phyloP scores from a whole-genome alignment of 2,888 invertebrate genomes.

The Tuta absoluta region DNA sequence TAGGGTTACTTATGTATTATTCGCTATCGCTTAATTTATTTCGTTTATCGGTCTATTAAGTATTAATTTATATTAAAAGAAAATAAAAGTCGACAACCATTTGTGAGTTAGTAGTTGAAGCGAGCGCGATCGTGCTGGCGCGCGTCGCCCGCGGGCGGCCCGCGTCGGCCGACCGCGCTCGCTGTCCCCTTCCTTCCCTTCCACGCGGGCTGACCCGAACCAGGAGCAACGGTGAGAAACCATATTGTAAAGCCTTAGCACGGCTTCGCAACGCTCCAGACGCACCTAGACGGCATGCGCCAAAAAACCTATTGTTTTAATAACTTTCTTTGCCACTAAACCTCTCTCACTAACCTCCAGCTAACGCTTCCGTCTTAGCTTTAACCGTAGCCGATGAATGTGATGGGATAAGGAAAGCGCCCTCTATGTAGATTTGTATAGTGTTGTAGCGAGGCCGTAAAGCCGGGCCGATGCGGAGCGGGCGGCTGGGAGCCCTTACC shows the following conservation, averaged over 20 bases:
- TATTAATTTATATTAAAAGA: constrained; percentile 70
- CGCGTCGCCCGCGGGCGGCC: constrained; percentile 50
- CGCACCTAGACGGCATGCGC: constrained; percentile 75
- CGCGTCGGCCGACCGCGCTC: constrained; percentile 61
- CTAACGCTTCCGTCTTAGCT: constrained; percentile 76
- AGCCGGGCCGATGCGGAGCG: constrained; percentile 63
- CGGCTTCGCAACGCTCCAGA: constrained; percentile 75
- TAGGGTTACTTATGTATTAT: constrained; percentile 81
- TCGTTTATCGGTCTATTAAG: constrained; percentile 76
- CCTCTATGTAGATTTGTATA: constrained; percentile 79
- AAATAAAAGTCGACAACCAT: constrained; percentile 78
- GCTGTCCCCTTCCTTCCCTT: constrained; percentile 57
- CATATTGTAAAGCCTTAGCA: constrained; percentile 76
- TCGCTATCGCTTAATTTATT: constrained; percentile 80
- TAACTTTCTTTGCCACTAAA: constrained; percentile 75
- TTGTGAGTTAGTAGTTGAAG: constrained; percentile 61
- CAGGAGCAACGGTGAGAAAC: constrained; percentile 79
- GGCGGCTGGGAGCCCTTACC: constrained; percentile 80
- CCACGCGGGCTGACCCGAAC: constrained; percentile 68
- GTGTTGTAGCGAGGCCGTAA: constrained; percentile 62
- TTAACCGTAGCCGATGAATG: constrained; percentile 72
- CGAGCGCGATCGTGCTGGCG: constrained; percentile 59
- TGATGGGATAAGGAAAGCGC: constrained; percentile 90
- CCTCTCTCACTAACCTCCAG: constrained; percentile 63
- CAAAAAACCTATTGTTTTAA: constrained; percentile 56